Evolutionary conservation across 2,888 invertebrate genomes (phyloP).

Genomic region (Oscheius sp.): DNA sequence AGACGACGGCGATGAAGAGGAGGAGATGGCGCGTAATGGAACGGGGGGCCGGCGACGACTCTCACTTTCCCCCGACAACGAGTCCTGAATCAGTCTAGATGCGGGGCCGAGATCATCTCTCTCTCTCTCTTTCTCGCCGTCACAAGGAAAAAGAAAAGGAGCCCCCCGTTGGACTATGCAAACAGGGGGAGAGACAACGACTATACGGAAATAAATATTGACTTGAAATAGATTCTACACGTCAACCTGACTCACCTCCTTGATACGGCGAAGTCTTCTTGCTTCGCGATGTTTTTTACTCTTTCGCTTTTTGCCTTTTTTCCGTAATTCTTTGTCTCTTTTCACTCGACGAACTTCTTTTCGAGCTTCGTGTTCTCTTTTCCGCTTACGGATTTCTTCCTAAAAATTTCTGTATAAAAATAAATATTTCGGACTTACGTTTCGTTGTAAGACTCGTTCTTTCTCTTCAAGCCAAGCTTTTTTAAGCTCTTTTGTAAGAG

Average conservation of each 20-base stretch:
- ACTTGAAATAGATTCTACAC: not conserved
- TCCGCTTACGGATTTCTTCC: conserved; percentile 22
- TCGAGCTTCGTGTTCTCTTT: conserved; percentile 19
- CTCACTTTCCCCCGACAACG: conserved; percentile 18
- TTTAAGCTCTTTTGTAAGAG: conserved; percentile 26
- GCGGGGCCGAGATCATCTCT: not conserved
- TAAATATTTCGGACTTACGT: conserved; percentile 9
- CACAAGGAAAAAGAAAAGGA: not conserved
- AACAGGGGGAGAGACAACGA: not conserved
- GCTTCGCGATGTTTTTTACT: conserved; percentile 23
- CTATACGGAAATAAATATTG: conserved; percentile 28
- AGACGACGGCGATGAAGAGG: not conserved
- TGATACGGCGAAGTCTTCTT: conserved; percentile 4
- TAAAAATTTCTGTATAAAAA: conserved; percentile 3
- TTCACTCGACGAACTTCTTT: conserved; percentile 21
- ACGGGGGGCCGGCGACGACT: conserved; percentile 19
- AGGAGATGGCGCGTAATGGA: conserved; percentile 19
- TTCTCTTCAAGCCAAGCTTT: conserved; percentile 21
- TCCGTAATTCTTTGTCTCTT: conserved; percentile 17
- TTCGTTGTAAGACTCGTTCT: conserved; percentile 12
- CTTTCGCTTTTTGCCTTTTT: conserved; percentile 28
- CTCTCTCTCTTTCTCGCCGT: not conserved
- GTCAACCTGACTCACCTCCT: not conserved
- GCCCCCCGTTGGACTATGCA: conserved; percentile 4
- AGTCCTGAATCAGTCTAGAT: not conserved